These are phyloP conservation scores for Amphibalanus amphitrite DNA, from an alignment of 1,140 invertebrate species.

Conservation along the genomic window DNA sequence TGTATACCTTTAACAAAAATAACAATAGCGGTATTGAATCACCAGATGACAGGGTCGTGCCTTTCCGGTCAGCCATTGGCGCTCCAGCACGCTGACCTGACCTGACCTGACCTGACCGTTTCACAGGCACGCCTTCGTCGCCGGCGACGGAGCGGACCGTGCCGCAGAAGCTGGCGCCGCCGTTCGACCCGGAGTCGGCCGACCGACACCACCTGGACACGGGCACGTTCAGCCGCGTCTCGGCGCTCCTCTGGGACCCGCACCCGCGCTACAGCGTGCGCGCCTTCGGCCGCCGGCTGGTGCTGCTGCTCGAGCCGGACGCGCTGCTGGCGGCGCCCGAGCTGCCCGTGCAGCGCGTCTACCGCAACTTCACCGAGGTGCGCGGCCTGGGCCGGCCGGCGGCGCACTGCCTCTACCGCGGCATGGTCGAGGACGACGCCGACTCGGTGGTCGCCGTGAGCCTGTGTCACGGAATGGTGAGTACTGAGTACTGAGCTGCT, in stretches of 20 bases:
- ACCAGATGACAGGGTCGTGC: too few species aligned
- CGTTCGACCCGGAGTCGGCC: neutral
- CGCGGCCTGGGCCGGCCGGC: neutral
- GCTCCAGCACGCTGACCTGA: too few species aligned
- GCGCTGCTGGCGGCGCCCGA: neutral
- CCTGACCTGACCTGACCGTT: too few species aligned
- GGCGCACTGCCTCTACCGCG: neutral
- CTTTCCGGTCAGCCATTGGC: too few species aligned
- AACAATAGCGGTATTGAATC: too few species aligned
- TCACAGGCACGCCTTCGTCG: too few species aligned
- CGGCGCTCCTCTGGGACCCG: neutral
- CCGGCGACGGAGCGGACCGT: neutral
- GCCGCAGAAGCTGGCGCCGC: neutral
- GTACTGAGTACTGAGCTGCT: too few species aligned
- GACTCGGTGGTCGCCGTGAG: neutral
- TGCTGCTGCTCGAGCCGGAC: neutral
- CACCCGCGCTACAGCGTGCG: neutral
- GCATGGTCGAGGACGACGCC: neutral
- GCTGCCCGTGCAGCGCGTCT: neutral
- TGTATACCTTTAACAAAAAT: too few species aligned
- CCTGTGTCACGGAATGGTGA: neutral
- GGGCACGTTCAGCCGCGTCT: neutral
- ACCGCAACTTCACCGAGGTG: neutral
- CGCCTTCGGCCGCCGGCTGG: neutral
- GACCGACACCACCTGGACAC: neutral